Conservation (phyloP, 2,797 vertebrate species). For the Zenarchopterus dispar region DNA sequence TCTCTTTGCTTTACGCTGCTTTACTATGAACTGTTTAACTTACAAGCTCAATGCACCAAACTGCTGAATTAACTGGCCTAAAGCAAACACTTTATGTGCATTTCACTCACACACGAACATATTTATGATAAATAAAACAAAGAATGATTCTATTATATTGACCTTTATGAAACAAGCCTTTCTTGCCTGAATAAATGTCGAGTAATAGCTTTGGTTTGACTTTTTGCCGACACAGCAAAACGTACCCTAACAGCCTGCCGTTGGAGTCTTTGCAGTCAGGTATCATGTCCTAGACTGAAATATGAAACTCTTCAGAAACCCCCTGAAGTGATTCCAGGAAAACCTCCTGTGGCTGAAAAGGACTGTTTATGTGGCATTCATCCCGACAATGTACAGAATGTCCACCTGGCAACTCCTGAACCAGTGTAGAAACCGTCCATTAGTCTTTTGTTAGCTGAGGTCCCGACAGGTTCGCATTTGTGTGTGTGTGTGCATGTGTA, state of each 20-base stretch:
- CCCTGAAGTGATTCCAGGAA: slow-evolving; percentile 24
- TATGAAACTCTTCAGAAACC: slow-evolving; percentile 20
- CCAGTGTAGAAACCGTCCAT: slow-evolving; percentile 52
- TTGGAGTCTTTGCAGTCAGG: not conserved
- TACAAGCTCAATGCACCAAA: slow-evolving; percentile 12
- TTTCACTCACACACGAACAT: too few relatives aligned
- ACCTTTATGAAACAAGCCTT: not conserved
- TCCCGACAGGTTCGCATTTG: slow-evolving; percentile 34
- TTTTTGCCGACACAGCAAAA: not conserved
- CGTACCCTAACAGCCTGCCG: not conserved
- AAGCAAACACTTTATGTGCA: not conserved
- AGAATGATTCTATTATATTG: not conserved
- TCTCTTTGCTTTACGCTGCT: slow-evolving; percentile 14
- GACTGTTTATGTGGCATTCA: slow-evolving; percentile 48
- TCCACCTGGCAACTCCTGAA: slow-evolving; percentile 52
- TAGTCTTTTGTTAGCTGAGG: slow-evolving; percentile 60
- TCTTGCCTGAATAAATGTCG: not conserved
- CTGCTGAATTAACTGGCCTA: slow-evolving; percentile 2
- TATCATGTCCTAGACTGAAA: slow-evolving; percentile 3
- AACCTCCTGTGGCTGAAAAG: slow-evolving; percentile 13
- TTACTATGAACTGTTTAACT: slow-evolving; percentile 23
- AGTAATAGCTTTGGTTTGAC: slow-evolving; percentile 6
- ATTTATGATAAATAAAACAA: not conserved
- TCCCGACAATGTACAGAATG: slow-evolving; percentile 59
- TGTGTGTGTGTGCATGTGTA: slow-evolving; percentile 50